Percentiles rank a stretch among this genome's conserved stretches.
Evolutionary conservation across 2,888 invertebrate genomes (phyloP).

Genomic region (Agrotis segetum): DNA sequence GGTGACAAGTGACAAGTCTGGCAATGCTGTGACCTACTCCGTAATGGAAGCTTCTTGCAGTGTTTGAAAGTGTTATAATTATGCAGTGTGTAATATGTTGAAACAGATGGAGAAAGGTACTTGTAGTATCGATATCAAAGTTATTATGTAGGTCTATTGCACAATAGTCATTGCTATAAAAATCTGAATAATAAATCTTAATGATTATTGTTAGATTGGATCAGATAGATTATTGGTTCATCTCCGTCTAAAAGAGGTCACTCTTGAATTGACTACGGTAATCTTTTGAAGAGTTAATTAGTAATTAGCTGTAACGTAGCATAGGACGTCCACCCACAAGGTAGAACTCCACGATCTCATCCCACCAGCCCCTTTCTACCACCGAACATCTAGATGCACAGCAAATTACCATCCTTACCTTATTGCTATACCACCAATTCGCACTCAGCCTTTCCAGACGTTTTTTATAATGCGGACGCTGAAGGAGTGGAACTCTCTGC

Average conservation of each 20-base stretch:
- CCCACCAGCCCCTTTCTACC: too few species aligned
- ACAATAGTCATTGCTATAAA: neutral
- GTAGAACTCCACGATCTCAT: too few species aligned
- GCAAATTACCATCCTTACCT: too few species aligned
- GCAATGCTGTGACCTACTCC: slow-evolving; percentile 9
- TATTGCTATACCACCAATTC: too few species aligned
- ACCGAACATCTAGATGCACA: too few species aligned
- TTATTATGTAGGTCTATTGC: neutral
- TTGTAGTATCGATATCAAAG: neutral
- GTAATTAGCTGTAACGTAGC: too few species aligned
- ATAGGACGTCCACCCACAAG: too few species aligned
- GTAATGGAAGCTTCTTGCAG: slow-evolving; percentile 3
- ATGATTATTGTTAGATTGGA: too few species aligned
- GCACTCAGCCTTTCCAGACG: too few species aligned
- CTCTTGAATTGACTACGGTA: neutral
- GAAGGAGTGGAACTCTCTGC: too few species aligned
- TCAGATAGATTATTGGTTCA: neutral
- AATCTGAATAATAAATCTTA: too few species aligned
- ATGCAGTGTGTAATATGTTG: neutral
- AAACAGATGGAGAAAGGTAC: slow-evolving; percentile 2
- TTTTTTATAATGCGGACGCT: too few species aligned
- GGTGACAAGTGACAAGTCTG: slow-evolving; percentile 13
- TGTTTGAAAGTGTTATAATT: slow-evolving; percentile 20
- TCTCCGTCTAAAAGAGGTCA: neutral
- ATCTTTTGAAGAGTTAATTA: neutral